A percentile compares a stretch with the other conserved stretches of the same genome.
Evolutionary conservation across 2,797 vertebrate genomes (phyloP).

Genomic region (Petrocephalus schoutedeni): DNA sequence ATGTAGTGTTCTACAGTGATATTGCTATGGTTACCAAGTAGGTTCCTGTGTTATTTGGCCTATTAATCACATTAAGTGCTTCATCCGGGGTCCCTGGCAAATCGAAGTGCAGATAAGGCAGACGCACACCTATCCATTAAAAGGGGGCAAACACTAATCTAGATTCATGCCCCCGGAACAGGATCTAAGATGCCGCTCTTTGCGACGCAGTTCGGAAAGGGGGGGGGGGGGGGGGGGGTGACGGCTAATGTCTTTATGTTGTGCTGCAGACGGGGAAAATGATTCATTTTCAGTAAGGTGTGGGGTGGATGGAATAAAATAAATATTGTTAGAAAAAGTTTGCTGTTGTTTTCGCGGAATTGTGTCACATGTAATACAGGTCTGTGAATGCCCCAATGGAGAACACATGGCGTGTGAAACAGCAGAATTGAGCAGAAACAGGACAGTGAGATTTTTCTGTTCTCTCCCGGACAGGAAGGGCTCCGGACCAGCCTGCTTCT

Average conservation of each 20-base stretch:
- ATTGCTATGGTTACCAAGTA: constrained; percentile 59
- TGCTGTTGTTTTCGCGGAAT: constrained; percentile 63
- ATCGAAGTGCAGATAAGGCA: constrained; percentile 12
- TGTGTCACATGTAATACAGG: constrained; percentile 70
- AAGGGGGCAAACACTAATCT: constrained; percentile 23
- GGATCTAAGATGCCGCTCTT: constrained; percentile 17
- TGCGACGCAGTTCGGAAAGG: not conserved
- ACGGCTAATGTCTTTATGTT: not conserved
- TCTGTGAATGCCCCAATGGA: constrained; percentile 64
- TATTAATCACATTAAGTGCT: constrained; percentile 56
- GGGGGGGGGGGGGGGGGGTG: not conserved
- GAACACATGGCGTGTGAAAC: constrained; percentile 53
- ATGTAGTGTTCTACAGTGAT: constrained; percentile 37
- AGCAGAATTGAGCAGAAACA: constrained; percentile 57
- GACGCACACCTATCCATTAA: constrained; percentile 17
- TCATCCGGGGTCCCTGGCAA: constrained; percentile 32
- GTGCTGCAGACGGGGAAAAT: not conserved
- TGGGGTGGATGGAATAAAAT: not conserved
- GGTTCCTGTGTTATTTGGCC: constrained; percentile 50
- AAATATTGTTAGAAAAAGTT: constrained; percentile 32
- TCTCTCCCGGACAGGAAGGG: constrained; percentile 44
- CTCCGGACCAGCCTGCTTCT: constrained; percentile 45
- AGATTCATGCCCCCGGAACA: constrained; percentile 1
- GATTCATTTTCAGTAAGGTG: not conserved
- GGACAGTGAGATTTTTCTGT: constrained; percentile 53